Percentiles rank a stretch among this genome's conserved stretches.
phyloP scores from a whole-genome alignment of 2,113 vertebrate genomes.

The Chionis minor region DNA sequence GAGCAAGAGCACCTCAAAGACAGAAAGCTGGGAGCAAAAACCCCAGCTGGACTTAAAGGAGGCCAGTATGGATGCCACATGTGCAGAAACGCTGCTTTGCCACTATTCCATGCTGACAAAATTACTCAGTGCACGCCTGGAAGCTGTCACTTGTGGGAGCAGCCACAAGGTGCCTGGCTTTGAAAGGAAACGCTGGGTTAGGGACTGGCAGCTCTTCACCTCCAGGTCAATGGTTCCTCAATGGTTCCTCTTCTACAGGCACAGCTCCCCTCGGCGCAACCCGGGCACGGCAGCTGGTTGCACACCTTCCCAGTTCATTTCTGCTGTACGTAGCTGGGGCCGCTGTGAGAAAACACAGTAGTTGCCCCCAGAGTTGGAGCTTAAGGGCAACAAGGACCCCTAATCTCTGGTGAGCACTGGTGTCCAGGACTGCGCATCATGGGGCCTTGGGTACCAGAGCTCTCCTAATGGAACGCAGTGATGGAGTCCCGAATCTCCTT shows the following conservation, averaged over 20 bases:
- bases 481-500: not conserved
- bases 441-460: not conserved
- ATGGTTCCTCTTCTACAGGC: not conserved
- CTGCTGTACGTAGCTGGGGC: not conserved
- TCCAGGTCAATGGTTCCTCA: not conserved
- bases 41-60: not conserved
- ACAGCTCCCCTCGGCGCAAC: not conserved
- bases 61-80: not conserved
- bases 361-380: not conserved
- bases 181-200: not conserved
- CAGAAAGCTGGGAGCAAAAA: not conserved
- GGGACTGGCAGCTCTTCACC: not conserved
- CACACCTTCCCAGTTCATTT: not conserved
- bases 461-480: not conserved
- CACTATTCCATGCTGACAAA: not conserved
- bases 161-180: not conserved
- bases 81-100: fast-evolving
- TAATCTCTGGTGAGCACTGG: fast-evolving
- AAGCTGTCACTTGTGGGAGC: not conserved
- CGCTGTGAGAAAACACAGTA: not conserved
- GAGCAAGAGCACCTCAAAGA: not conserved
- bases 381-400: not conserved
- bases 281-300: not conserved
- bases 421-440: not conserved
- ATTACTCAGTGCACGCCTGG: not conserved